Percentiles rank a stretch among this genome's conserved stretches.
phyloP scores from a whole-genome alignment of 2,113 vertebrate species.

The Elgaria multicarinata region DNA sequence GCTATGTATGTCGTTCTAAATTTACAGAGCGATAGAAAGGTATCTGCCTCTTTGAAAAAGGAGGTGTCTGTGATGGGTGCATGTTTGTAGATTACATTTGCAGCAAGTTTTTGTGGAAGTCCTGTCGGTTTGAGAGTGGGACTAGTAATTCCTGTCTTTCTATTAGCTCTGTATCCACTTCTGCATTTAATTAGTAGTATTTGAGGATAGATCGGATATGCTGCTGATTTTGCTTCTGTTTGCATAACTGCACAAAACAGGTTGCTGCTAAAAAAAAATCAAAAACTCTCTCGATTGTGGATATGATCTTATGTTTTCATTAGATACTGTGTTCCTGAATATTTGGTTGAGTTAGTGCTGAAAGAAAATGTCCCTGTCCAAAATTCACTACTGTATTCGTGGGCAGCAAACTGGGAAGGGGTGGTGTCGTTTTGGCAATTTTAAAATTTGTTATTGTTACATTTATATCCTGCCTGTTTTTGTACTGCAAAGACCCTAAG shows the following conservation, averaged over 20 bases:
- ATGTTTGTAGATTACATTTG: not conserved
- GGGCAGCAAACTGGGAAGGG: not conserved
- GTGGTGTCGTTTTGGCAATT: not conserved
- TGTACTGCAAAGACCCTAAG: no score
- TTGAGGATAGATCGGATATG: not conserved
- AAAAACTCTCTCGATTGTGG: not conserved
- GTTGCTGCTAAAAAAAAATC: not conserved
- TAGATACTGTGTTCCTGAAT: not conserved
- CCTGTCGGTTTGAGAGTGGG: no score
- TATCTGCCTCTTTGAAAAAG: not conserved
- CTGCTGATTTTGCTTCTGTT: not conserved
- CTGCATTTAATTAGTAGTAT: not conserved
- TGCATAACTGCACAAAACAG: not conserved
- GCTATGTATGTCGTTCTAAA: not conserved
- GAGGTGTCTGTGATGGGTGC: not conserved
- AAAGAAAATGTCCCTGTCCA: not conserved
- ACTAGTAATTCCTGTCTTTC: not conserved
- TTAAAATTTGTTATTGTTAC: not conserved
- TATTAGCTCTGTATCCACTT: no score
- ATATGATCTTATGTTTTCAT: not conserved
- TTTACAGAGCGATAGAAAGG: no score
- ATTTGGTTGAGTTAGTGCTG: not conserved
- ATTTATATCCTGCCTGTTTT: no score
- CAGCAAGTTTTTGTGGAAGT: not conserved
- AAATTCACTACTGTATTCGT: not conserved